A percentile compares a stretch with the other conserved stretches of the same genome.
These are phyloP conservation scores for Orius insidiosus DNA, from an alignment of 1,140 invertebrate genomes.

Conservation along the genomic window DNA sequence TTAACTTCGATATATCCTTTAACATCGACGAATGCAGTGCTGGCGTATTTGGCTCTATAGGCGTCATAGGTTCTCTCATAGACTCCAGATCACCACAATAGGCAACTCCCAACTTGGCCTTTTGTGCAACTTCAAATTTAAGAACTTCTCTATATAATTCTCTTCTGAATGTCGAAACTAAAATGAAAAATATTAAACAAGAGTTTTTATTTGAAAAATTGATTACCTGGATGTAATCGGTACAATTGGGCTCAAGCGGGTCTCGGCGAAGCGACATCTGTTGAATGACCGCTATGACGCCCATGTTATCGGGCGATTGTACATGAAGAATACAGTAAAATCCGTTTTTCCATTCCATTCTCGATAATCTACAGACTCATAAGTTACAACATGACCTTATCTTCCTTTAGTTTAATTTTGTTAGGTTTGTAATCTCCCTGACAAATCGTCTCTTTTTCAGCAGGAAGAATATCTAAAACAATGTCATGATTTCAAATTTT, in stretches of 20 bases:
- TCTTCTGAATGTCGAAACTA: slow-evolving; percentile 5
- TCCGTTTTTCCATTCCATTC: background rate
- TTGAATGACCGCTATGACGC: slow-evolving; percentile 21
- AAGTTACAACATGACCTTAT: too few species aligned
- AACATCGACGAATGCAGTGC: slow-evolving; percentile 1
- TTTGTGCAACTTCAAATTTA: background rate
- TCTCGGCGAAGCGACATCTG: slow-evolving; percentile 19
- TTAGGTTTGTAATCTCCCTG: too few species aligned
- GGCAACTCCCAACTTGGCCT: background rate
- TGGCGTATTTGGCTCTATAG: background rate
- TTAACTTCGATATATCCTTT: slow-evolving; percentile 9
- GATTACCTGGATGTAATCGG: slow-evolving; percentile 22
- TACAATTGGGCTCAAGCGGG: slow-evolving; percentile 17
- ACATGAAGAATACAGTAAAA: slow-evolving; percentile 16
- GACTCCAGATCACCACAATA: slow-evolving; percentile 2
- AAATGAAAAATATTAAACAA: slow-evolving; percentile 3
- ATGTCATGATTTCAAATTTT: too few species aligned
- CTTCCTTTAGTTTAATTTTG: too few species aligned
- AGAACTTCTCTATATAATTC: background rate
- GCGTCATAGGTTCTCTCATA: background rate
- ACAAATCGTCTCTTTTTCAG: too few species aligned
- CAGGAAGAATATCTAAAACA: too few species aligned
- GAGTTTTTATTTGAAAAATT: too few species aligned
- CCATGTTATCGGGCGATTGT: slow-evolving; percentile 7
- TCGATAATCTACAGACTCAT: too few species aligned